Evolutionary conservation across 1,140 invertebrate species (phyloP), one percentile per base, ranked within the genome.

Genomic region (Drosophila bifasciata): DNA sequence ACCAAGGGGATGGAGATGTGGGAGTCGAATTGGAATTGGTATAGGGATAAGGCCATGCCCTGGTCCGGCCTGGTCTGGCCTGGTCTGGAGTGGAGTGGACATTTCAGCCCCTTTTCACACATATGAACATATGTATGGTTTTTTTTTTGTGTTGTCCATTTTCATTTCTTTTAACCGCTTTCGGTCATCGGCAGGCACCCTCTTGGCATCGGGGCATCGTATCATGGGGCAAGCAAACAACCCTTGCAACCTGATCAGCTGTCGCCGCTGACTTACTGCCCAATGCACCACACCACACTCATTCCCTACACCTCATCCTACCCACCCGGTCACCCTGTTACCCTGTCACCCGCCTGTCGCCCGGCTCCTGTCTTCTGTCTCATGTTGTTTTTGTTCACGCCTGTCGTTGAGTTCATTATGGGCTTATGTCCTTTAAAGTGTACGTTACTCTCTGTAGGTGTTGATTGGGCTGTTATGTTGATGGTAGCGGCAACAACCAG

Each of bases 181-280:
- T 36, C 32, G 32, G 32, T 36, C 32, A 36, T 36, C 11, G 32
- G 32, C 32, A 36, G 32, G 32, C 32, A 36, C 11, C 32, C 28
- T 11, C 11, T 13, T 36, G 32, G 0, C 32, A 36, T 36, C 11
- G 32, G 4, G 4, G 11, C 11, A 36, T 36, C 32, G 32, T 36
- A 36, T 36, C 32, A 36, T 13, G 32, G 11, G 50, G 66, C 25
- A 25, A 49, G 23, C 63, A 46, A 68, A 68, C 79, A 83, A 70
- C 77, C 80, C 80, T 68, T 85, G 79, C 80, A 84, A 84, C 80
- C 62, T 79, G 79, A 84, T 84, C 79, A 84, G 79, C 79, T 76
- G 67, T 75, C 72, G 60, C 32, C 56, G 49, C 44, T 84, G 76
- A 83, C 79, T 83, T 78, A 71, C 79, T 84, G 79, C 64, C 64